Evolutionary conservation across 2,888 invertebrate genomes (phyloP), one percentile per base, ranked within the genome.

Genomic region (Hydrotaea diabolus): DNA sequence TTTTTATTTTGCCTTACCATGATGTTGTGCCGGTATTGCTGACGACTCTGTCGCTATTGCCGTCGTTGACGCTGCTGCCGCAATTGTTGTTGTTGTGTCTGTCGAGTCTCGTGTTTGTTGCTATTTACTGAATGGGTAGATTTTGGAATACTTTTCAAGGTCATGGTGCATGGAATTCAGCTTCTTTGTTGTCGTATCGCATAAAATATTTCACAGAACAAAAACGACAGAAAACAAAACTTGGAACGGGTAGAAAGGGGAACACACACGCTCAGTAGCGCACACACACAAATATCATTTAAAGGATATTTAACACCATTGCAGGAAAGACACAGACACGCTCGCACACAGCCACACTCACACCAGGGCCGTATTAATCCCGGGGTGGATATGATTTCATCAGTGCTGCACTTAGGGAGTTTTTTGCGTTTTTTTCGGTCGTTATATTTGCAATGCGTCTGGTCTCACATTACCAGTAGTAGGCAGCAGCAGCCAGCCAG

Each of bases 61-160:
- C 59, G 64, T 74, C 39, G 80, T 19, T 71, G 59, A 57, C 53
- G 74, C 26, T 59, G 81, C 62, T 66, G 64, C 77, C 77, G 57
- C 57, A 59, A 43, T 64, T 74, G 53, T 64, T 80, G 72, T 73
- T 77, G 62, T 69, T 79, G 69, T 53, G 36, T 49, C 49, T 59
- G 26, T 15, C n/a, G n/a, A 23, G 23, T 77, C n/a, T 59, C 72
- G 76, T 77, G 31, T 31, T 31, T 83, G 78, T 80, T 83, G 80
- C 21, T 69, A 64, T 82, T 83, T 85, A 69, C 79, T 77, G 74
- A 79, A 82, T 82, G 82, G 82, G 75, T 84, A 80, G 83, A 57
- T 85, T 80, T 77, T 88, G 90, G 88, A 90, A 90, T 91, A 90
- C 89, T 90, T 90, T 90, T 91, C 90, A 90, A 90, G 90, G 90